phyloP scores from a whole-genome alignment of 2,888 invertebrate species.

The Nephrotoma guestfalica region DNA sequence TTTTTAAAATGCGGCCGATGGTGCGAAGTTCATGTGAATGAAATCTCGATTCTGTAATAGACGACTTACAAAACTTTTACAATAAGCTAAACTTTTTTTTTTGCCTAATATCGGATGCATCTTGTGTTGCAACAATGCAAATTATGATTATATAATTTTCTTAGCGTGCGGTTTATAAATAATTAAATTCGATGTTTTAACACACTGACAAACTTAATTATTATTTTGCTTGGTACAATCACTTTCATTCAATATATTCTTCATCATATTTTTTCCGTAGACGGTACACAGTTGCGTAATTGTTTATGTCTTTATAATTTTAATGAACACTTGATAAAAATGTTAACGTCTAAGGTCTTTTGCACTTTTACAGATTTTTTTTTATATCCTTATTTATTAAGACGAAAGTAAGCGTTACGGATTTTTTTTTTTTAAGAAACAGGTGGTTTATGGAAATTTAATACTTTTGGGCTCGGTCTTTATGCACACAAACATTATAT shows the following conservation, averaged over 20 bases:
- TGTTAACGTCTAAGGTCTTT: not conserved
- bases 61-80: no score
- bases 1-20: no score
- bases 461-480: not conserved
- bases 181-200: not conserved
- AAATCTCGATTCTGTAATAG: no score
- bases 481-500: not conserved
- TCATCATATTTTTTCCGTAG: not conserved
- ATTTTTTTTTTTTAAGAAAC: not conserved
- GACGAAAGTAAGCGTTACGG: not conserved
- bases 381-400: not conserved
- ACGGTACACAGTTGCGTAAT: not conserved
- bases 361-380: not conserved
- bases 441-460: not conserved
- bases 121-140: no score
- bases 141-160: not conserved
- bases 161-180: not conserved
- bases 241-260: not conserved
- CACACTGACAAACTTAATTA: not conserved
- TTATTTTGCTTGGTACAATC: not conserved
- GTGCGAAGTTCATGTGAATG: no score
- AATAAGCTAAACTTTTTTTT: no score
- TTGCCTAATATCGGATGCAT: no score
- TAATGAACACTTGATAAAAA: not conserved
- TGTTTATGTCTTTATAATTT: not conserved